Percentiles rank a stretch among this genome's conserved stretches.
Evolutionary conservation across 2,797 vertebrate genomes (phyloP).

Genomic region (Semaprochilodus insignis): DNA sequence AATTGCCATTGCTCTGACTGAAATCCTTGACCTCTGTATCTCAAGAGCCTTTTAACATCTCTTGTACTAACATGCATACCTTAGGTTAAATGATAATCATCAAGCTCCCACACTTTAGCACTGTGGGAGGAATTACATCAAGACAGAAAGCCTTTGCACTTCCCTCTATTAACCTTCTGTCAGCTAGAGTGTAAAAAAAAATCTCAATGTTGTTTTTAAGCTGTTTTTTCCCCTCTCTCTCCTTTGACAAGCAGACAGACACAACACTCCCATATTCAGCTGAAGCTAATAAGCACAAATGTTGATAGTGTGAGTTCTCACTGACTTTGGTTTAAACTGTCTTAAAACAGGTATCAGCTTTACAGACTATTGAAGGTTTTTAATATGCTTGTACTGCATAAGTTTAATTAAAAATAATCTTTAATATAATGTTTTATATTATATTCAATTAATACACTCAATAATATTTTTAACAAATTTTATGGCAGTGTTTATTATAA

Average conservation of each 20-base stretch:
- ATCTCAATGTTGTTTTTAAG: neutral
- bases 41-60: neutral
- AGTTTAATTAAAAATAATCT: too few species aligned
- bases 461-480: too few species aligned
- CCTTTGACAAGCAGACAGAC: neutral
- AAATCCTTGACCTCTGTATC: neutral
- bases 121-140: neutral
- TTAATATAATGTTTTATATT: too few species aligned
- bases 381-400: too few species aligned
- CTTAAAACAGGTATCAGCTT: neutral
- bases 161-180: neutral
- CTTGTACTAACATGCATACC: neutral
- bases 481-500: too few species aligned
- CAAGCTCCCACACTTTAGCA: neutral
- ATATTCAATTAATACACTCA: too few species aligned
- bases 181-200: neutral
- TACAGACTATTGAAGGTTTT: neutral
- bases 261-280: neutral
- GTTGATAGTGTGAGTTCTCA: neutral
- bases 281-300: neutral
- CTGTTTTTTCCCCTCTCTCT: neutral
- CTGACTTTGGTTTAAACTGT: neutral
- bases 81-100: neutral
- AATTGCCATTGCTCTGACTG: neutral
- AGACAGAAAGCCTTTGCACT: neutral